Conservation (phyloP, 2,113 vertebrate species). For the Pollachius pollachius region DNA sequence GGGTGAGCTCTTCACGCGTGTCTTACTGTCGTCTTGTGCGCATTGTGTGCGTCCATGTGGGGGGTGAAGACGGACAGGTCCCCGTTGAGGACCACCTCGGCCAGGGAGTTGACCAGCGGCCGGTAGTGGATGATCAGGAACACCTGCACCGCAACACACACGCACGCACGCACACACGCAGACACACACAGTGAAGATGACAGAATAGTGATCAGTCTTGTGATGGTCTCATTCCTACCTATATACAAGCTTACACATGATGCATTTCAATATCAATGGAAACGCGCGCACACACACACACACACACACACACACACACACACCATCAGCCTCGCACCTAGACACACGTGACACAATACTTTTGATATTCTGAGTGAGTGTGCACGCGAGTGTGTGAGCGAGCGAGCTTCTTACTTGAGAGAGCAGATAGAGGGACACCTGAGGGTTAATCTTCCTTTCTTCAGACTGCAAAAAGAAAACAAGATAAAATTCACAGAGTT, state of each 20-base stretch:
- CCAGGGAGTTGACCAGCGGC: conserved; percentile 90
- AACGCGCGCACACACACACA: neutral
- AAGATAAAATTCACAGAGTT: conserved; percentile 2
- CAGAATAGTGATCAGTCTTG: no score
- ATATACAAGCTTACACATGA: neutral
- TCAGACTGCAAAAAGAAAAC: conserved; percentile 71
- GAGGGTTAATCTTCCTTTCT: conserved; percentile 92
- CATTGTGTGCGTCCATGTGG: conserved; percentile 76
- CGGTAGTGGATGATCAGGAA: conserved; percentile 96
- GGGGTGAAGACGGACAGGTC: conserved; percentile 86
- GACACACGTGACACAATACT: neutral
- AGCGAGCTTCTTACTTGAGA: conserved; percentile 82
- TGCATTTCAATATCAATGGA: neutral
- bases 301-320: neutral
- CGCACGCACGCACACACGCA: conserved; percentile 3
- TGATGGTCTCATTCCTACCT: no score
- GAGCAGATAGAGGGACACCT: conserved; percentile 95
- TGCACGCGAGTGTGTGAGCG: neutral
- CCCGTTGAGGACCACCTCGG: conserved; percentile 93
- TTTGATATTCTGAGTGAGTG: neutral
- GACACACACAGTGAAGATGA: neutral
- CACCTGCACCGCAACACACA: conserved; percentile 74
- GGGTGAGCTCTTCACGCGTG: neutral
- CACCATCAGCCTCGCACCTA: no score
- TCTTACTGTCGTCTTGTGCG: conserved; percentile 84